Percentiles rank a stretch among this genome's conserved stretches.
phyloP scores from a whole-genome alignment of 2,888 invertebrate species.

The Ochropleura leucogaster region DNA sequence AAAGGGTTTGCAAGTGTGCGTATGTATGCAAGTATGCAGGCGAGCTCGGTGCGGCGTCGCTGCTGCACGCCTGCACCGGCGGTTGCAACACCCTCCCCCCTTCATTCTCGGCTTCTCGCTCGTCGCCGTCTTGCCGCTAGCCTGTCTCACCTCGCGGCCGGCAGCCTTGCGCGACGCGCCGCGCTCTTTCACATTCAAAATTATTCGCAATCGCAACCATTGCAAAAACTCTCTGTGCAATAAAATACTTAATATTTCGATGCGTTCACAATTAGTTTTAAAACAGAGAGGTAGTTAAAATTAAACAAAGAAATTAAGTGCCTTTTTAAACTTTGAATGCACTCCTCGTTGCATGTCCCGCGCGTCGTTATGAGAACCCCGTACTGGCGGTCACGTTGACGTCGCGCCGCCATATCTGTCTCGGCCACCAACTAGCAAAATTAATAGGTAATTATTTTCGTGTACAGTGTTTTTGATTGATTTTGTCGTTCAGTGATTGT shows the following conservation, averaged over 20 bases:
- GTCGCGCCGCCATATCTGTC: constrained; percentile 93
- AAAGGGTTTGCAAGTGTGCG: constrained; percentile 87
- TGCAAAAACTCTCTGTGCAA: constrained; percentile 91
- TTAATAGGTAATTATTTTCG: constrained; percentile 91
- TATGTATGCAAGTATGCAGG: constrained; percentile 90
- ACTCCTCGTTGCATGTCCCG: constrained; percentile 92
- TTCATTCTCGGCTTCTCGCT: constrained; percentile 89
- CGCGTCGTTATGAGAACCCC: constrained; percentile 95
- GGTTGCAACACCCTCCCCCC: constrained; percentile 91
- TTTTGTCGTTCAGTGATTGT: constrained; percentile 82
- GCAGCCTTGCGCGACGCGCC: constrained; percentile 91
- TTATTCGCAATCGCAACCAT: constrained; percentile 90
- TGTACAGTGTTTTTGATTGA: constrained; percentile 85
- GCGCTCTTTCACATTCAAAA: constrained; percentile 91
- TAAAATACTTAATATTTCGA: constrained; percentile 84
- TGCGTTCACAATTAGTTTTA: constrained; percentile 83
- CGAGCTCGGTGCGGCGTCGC: constrained; percentile 90
- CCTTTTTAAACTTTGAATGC: constrained; percentile 90
- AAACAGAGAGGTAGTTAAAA: constrained; percentile 84
- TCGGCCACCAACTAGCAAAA: constrained; percentile 91
- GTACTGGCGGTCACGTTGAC: constrained; percentile 93
- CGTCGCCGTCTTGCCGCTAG: constrained; percentile 90
- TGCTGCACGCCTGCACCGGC: constrained; percentile 91
- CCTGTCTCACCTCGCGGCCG: constrained; percentile 91
- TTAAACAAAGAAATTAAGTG: constrained; percentile 82